A percentile compares a stretch with the other conserved stretches of the same genome.
Conservation (phyloP, 2,113 vertebrate species). For the Rana temporaria region DNA sequence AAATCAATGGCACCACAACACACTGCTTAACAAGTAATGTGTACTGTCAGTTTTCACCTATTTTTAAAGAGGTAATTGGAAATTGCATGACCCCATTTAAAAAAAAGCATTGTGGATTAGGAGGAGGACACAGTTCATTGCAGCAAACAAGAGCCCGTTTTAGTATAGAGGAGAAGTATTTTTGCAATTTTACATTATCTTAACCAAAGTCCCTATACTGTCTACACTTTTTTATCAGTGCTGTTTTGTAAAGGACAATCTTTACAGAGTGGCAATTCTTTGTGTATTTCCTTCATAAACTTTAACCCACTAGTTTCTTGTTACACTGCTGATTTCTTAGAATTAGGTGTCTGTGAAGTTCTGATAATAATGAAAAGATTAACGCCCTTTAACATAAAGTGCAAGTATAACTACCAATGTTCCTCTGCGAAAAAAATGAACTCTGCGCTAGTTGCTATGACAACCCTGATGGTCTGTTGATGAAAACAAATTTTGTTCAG, state of each 20-base stretch:
- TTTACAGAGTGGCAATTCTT: background rate
- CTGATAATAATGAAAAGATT: slow-evolving; percentile 12
- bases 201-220: background rate
- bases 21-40: too few relatives aligned
- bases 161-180: too few relatives aligned
- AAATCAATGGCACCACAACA: too few relatives aligned
- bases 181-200: too few relatives aligned
- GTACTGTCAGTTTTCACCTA: too few relatives aligned
- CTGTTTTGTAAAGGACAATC: background rate
- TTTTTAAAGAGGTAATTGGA: too few relatives aligned
- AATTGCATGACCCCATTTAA: too few relatives aligned
- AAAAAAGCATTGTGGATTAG: too few relatives aligned
- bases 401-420: slow-evolving; percentile 20
- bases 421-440: slow-evolving; percentile 18
- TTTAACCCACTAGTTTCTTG: background rate
- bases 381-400: background rate
- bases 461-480: slow-evolving; percentile 25
- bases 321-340: background rate
- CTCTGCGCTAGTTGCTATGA: slow-evolving; percentile 12
- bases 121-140: too few relatives aligned
- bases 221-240: background rate
- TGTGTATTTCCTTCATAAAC: background rate
- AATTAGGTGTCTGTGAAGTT: background rate
- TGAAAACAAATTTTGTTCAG: slow-evolving; percentile 38
- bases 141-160: too few relatives aligned